These are phyloP conservation scores for Neodiprion pinetum DNA, from an alignment of 1,140 invertebrate genomes.

Conservation along the genomic window DNA sequence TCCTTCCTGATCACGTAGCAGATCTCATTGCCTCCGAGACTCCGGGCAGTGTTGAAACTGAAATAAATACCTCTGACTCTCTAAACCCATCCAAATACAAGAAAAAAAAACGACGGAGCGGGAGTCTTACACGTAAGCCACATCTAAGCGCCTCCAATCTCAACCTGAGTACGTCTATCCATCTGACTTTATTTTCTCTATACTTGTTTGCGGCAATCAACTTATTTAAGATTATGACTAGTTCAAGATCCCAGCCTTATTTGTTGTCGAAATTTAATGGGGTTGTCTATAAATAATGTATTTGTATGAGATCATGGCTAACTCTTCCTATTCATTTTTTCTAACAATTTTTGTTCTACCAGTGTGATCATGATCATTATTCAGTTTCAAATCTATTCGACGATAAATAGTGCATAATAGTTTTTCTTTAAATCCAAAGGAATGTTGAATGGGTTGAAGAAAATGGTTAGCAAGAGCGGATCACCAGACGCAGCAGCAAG, in stretches of 20 bases:
- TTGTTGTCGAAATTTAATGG: conserved; percentile 22
- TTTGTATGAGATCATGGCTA: too few species aligned
- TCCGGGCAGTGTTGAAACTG: conserved; percentile 58
- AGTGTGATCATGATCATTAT: not conserved
- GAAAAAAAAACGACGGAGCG: conserved; percentile 79
- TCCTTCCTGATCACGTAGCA: conserved; percentile 68
- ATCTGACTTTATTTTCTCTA: conserved; percentile 20
- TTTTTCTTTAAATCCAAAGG: conserved; percentile 59
- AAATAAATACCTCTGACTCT: conserved; percentile 56
- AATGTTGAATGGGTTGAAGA: conserved; percentile 78
- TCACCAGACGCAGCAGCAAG: conserved; percentile 54
- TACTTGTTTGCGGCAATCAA: too few species aligned
- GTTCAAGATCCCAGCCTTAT: not conserved
- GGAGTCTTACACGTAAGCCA: conserved; percentile 79
- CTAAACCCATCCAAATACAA: conserved; percentile 61
- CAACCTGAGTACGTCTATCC: conserved; percentile 47
- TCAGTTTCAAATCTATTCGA: too few species aligned
- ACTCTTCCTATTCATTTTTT: conserved; percentile 12
- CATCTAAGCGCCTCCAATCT: conserved; percentile 47
- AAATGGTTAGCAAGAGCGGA: conserved; percentile 70
- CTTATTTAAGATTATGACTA: not conserved
- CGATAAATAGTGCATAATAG: too few species aligned
- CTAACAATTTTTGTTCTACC: conserved; percentile 18
- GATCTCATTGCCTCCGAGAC: conserved; percentile 62
- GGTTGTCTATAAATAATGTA: conserved; percentile 27